Conservation (phyloP, 2,797 vertebrate genomes). For the Nannoperca australis region DNA sequence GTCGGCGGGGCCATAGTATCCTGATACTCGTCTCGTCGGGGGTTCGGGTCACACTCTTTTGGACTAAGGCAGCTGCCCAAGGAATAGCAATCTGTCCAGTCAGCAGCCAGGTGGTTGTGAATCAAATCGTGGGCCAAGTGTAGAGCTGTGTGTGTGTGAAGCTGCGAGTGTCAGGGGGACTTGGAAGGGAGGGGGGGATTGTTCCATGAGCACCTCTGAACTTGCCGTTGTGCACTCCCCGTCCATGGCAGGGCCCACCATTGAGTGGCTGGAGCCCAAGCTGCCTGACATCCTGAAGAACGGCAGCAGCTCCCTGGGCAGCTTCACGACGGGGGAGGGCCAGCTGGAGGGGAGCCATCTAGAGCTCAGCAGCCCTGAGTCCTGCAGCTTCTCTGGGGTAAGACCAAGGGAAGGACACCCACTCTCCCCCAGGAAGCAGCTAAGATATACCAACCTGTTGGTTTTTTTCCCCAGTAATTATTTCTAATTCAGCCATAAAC, state of each 20-base stretch:
- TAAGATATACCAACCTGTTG: not conserved
- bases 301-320: constrained; percentile 86
- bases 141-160: constrained; percentile 9
- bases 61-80: constrained; percentile 41
- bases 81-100: constrained; percentile 45
- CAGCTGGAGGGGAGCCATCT: constrained; percentile 84
- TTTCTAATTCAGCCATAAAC: not conserved
- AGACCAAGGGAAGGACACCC: constrained; percentile 51
- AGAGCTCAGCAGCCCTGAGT: constrained; percentile 86
- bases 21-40: constrained; percentile 46
- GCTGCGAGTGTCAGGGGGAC: constrained; percentile 40
- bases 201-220: constrained; percentile 82
- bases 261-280: constrained; percentile 97
- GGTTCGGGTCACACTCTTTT: constrained; percentile 60
- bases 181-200: constrained; percentile 38
- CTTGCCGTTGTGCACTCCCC: constrained; percentile 80
- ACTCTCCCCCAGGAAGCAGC: not conserved
- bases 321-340: constrained; percentile 85
- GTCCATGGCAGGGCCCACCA: constrained; percentile 89
- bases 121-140: constrained; percentile 24
- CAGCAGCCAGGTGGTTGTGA: constrained; percentile 39
- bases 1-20: constrained; percentile 55
- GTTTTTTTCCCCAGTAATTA: not conserved
- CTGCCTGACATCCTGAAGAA: constrained; percentile 95
- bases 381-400: constrained; percentile 91